phyloP scores from a whole-genome alignment of 37 sponge, comb jelly and placozoan genomes.

The Theonella swinhoei region DNA sequence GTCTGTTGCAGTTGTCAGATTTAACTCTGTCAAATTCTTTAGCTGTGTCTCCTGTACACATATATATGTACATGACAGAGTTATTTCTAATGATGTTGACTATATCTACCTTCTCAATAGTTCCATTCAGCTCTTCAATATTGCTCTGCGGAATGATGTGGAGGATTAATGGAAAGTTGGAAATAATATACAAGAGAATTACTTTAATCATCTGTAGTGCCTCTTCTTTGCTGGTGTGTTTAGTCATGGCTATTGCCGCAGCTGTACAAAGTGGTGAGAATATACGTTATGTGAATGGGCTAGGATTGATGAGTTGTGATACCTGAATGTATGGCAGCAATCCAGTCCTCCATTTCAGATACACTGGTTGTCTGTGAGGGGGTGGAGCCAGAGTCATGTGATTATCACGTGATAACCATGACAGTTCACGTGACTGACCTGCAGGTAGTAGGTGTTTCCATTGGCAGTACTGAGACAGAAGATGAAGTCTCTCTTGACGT shows the following conservation, averaged over 20 bases:
- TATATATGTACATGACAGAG: background rate
- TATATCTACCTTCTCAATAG: constrained; percentile 27
- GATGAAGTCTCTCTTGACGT: constrained; percentile 68
- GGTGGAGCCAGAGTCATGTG: background rate
- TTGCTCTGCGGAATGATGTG: constrained; percentile 13
- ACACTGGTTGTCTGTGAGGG: constrained; percentile 40
- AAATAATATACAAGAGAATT: background rate
- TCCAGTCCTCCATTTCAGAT: constrained; percentile 71
- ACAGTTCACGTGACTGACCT: constrained; percentile 24
- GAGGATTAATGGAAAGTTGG: background rate
- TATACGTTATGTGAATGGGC: background rate
- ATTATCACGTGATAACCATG: background rate
- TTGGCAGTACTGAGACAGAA: constrained; percentile 67
- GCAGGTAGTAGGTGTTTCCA: constrained; percentile 73
- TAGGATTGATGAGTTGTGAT: too few relatives aligned
- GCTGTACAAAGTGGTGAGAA: constrained; percentile 23
- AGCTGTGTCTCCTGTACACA: constrained; percentile 50
- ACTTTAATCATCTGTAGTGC: constrained; percentile 14
- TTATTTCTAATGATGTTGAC: background rate
- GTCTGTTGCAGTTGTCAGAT: constrained; percentile 31
- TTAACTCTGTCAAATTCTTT: constrained; percentile 57
- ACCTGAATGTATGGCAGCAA: constrained; percentile 62
- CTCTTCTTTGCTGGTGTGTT: constrained; percentile 25
- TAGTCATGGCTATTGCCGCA: constrained; percentile 40
- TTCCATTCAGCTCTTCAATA: constrained; percentile 8